Base-by-base conservation (phyloP, 2,797 vertebrate genomes). In the Phalloptychus januarius region DNA sequence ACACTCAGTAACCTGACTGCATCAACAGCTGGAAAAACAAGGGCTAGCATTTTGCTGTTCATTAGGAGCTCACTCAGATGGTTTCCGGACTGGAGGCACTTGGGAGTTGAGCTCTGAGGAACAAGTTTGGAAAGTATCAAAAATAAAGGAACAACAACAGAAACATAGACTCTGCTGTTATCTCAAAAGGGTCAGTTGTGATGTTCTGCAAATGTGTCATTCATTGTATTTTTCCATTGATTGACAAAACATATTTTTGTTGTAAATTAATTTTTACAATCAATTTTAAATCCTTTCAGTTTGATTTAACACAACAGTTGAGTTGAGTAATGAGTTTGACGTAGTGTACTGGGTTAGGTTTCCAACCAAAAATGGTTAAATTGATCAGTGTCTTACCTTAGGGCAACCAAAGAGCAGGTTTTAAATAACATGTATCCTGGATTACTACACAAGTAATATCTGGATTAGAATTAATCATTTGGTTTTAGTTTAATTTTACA, bases 1-100 rank as follows among this genome's bases (percentile, higher is more conserved):
- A 83, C 89, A 94, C 90, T 91, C 89, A 16, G 83, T 88, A 95
- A 94, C 89, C 88, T 93, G 93, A 86, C 89, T 92, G 88, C 81
- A 88, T 93, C 89, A 91, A 91, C 95, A 96, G 95, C 95, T 96
- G 95, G 91, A 95, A 95, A 92, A 96, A 96, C 94, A 96, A 91
- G 81, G 71, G 84, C 91, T 91, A 71, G 85, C 91, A 90, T 90
- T 94, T 94, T 94, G 89, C 87, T 86, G 84, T 93, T 96, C 94
- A 95, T 96, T 96, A 95, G 86, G 92, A 92, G 89, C 92, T 91
- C 89, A 82, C 93, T 94, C 91, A 87, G 86, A 94, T 93, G 91
- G 89, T 92, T 95, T 96, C 93, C 93, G 87, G 89, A 94, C 90
- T 90, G 85, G 82, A 87, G 90, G 86, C 86, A 85, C 91, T 92